Conservation (phyloP, 92 coral and sea anemone genomes). For the Epizoanthus illoricatus region DNA sequence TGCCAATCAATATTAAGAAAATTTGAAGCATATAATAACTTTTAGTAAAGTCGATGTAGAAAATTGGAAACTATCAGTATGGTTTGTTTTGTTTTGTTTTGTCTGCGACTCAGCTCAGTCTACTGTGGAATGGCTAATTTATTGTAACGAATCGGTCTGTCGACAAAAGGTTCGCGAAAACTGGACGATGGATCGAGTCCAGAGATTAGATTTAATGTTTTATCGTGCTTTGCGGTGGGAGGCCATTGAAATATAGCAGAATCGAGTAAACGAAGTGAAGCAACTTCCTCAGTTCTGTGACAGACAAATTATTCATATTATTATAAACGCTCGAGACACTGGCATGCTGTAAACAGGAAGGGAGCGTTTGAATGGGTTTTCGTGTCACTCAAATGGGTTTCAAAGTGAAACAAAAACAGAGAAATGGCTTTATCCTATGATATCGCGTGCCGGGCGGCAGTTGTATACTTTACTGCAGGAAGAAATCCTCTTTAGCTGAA, state of each 20-base stretch:
- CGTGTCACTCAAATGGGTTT: neutral
- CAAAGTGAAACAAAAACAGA: neutral
- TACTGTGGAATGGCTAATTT: neutral
- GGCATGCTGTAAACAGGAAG: conserved; percentile 23
- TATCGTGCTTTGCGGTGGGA: neutral
- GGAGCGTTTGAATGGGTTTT: neutral
- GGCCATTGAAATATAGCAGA: neutral
- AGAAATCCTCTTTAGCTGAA: neutral
- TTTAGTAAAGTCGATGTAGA: conserved; percentile 1
- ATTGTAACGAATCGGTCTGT: conserved; percentile 5
- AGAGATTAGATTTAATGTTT: neutral
- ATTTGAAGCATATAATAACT: neutral
- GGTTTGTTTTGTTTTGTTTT: neutral
- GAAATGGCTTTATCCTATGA: neutral
- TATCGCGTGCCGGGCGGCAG: conserved; percentile 6
- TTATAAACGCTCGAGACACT: neutral
- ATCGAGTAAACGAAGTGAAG: neutral
- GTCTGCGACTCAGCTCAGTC: neutral
- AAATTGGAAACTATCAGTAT: neutral
- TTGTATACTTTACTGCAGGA: neutral
- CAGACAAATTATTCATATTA: neutral
- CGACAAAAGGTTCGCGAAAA: conserved; percentile 9
- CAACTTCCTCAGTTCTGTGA: neutral
- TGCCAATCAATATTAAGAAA: neutral
- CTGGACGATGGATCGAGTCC: neutral